Base-by-base conservation (phyloP, 1,140 invertebrate genomes). In the Wiebesia pumilae region DNA sequence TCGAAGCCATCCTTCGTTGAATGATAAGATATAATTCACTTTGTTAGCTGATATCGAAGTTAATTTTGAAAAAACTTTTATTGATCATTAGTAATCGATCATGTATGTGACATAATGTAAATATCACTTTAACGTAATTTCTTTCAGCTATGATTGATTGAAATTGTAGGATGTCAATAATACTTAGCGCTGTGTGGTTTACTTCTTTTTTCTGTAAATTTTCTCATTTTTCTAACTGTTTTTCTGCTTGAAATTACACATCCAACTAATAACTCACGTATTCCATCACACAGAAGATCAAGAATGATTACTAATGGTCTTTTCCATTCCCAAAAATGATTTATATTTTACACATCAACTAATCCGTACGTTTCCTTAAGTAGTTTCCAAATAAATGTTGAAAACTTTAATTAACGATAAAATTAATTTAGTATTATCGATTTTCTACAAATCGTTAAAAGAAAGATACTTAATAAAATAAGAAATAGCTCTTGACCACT, bases 31-130 rank as follows among this genome's bases (percentile, higher is more conserved):
- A 38, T 27, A 40, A 73, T 73, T 73, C 21, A 73, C 3, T 73
- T 73, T 40, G 35, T 73, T 16, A 71, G 67, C 33, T 38, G 67
- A 19, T 71, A 35, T 71, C 35, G 16, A 73, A 73, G 35, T 40
- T 40, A 73, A 40, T 73, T 73, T 73, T 73, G 21, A 73, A 30
- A 73, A 73, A 73, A 14, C 21, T 40, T 73, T 73, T n/a, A n/a
- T n/a, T n/a, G n/a, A n/a, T n/a, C 38, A 24, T 73, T 4, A 27
- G 24, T 73, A 38, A 73, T 33, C 0, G 35, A 40, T 3, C 35
- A 73, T 40, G 2, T 35, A 40, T 40, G 35, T 40, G 21, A 12
- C 4, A 21, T 73, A 24, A 73, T 6, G 38, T 21, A 40, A 73
- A 40, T 38, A 16, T 40, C 69, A 40, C 35, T 38, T 38, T 73